Evolutionary conservation across 2,888 invertebrate species (phyloP), one percentile per base, ranked within the genome.

Genomic region (Agrypnus murinus): DNA sequence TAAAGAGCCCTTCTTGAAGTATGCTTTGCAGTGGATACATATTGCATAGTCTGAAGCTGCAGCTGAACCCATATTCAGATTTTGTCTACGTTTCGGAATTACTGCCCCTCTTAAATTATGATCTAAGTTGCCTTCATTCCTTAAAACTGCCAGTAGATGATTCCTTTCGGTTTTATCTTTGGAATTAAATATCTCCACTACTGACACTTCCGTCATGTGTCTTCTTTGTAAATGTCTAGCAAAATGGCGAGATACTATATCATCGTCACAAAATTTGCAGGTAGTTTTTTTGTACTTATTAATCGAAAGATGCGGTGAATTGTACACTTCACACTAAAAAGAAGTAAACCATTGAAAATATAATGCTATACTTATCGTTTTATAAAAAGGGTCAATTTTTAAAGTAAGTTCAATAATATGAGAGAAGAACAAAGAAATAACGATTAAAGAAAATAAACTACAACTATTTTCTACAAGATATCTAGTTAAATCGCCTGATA

Each of bases 41-140:
- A 46, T 46, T 19, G 8, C 46, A 38, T 38, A 38, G n/a, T n/a
- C n/a, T n/a, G n/a, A n/a, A n/a, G n/a, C n/a, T n/a, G n/a, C n/a
- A 10, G 38, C 6, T n/a, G 38, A 10, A 10, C 3, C 9, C 6
- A 9, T 38, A 10, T 10, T 3, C 6, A 9, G 3, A 10, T 3
- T 38, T 9, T 38, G 9, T 6, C 59, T 17, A 9, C 25, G 17
- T 40, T 59, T 59, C 1, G 59, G 59, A 17, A 40, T 59, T 15
- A 59, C 40, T 0, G 38, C 19, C 1, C 59, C 59, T 25, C 59
- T 17, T 9, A 59, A 1, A n/a, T 17, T 40, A 59, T 9, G 8
- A 19, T 59, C 59, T 19, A 59, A 59, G 15, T 59, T 59, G 15
- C 59, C 59, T 6, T 40, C 43, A 15, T 59, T 59, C 40, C 59